phyloP scores from a whole-genome alignment of 2,888 invertebrate genomes.

The Cristatella mucedo region DNA sequence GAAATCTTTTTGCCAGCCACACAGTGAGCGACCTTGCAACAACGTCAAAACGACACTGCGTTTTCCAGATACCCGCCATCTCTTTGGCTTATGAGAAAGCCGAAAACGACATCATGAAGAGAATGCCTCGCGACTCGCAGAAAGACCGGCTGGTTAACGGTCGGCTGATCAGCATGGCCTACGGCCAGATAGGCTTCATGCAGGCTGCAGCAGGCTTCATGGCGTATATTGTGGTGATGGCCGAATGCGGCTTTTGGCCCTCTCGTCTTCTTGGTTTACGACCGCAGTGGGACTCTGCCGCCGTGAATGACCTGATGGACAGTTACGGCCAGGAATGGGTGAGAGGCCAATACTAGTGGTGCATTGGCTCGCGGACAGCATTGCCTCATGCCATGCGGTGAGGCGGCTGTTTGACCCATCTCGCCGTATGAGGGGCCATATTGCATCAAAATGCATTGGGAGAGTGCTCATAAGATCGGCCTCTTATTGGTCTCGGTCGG shows the following conservation, averaged over 20 bases:
- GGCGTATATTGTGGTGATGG: slow-evolving; percentile 95
- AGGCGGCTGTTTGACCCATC: too few relatives aligned
- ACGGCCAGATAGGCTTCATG: slow-evolving; percentile 96
- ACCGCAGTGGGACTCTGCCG: slow-evolving; percentile 89
- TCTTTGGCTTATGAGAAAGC: slow-evolving; percentile 76
- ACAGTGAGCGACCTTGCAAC: too few relatives aligned
- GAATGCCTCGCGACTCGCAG: slow-evolving; percentile 66
- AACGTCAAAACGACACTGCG: too few relatives aligned
- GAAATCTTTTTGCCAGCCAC: too few relatives aligned
- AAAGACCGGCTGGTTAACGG: slow-evolving; percentile 64
- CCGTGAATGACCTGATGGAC: slow-evolving; percentile 83
- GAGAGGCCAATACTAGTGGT: too few relatives aligned
- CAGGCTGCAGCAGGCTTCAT: slow-evolving; percentile 96
- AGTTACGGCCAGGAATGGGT: slow-evolving; percentile 89
- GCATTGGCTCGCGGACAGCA: too few relatives aligned
- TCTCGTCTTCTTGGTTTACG: slow-evolving; percentile 70
- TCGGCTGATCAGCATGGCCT: slow-evolving; percentile 87
- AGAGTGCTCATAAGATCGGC: too few relatives aligned
- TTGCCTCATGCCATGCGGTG: too few relatives aligned
- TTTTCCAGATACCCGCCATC: slow-evolving; percentile 61
- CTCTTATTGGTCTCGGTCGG: too few relatives aligned
- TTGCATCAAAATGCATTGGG: too few relatives aligned
- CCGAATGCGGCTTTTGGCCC: slow-evolving; percentile 89
- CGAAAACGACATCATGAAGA: slow-evolving; percentile 78
- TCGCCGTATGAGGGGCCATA: too few relatives aligned